Evolutionary conservation across 1,140 invertebrate species (phyloP).

Genomic region (Triops cancriformis): DNA sequence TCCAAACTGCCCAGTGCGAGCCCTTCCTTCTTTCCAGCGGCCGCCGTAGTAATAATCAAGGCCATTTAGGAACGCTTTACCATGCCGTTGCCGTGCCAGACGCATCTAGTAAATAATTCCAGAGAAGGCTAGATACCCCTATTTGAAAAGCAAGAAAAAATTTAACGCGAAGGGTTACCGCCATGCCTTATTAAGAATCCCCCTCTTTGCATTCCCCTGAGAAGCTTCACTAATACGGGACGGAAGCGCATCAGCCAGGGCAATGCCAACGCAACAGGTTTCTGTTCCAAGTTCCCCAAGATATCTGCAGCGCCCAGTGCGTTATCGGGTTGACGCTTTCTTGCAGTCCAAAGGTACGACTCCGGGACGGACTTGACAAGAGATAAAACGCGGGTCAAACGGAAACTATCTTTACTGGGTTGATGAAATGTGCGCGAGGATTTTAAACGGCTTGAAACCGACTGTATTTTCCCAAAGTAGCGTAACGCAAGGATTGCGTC

Average conservation of each 20-base stretch:
- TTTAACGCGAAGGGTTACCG: background rate
- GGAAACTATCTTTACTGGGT: background rate
- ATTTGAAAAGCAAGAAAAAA: background rate
- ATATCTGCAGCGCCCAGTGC: background rate
- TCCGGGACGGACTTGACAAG: background rate
- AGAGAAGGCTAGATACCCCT: background rate
- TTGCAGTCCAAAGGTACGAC: background rate
- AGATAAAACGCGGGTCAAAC: background rate
- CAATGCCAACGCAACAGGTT: background rate
- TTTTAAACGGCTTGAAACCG: background rate
- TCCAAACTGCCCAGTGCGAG: background rate
- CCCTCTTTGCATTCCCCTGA: background rate
- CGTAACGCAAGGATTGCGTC: background rate
- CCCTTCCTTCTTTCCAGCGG: background rate
- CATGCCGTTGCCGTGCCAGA: background rate
- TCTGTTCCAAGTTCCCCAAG: background rate
- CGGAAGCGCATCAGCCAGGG: background rate
- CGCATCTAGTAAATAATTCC: background rate
- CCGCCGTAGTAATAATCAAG: background rate
- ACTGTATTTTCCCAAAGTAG: background rate
- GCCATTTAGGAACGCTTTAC: background rate
- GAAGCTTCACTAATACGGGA: background rate
- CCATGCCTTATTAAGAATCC: background rate
- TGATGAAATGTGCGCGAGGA: background rate
- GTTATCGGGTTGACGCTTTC: background rate